A percentile compares a stretch with the other conserved stretches of the same genome.
Conservation (phyloP, 2,113 vertebrate genomes). For the Polypterus senegalus region DNA sequence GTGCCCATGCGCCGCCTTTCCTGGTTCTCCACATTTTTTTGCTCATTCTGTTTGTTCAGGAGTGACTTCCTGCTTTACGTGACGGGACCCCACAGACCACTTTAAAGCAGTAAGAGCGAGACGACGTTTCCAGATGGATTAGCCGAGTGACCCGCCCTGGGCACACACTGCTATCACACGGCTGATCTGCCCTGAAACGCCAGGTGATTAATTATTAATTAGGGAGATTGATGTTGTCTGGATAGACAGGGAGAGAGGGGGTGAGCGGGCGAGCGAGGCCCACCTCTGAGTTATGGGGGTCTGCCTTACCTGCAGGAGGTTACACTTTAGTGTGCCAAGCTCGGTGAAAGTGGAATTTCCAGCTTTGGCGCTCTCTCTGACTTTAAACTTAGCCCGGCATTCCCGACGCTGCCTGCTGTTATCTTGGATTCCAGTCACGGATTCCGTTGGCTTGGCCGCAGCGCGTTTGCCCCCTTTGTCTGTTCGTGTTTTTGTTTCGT, state of each 20-base stretch:
- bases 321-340: not conserved
- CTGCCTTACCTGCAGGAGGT: not conserved
- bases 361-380: not conserved
- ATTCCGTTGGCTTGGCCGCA: not conserved
- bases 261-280: not conserved
- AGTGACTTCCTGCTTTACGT: constrained; percentile 38
- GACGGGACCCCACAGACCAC: constrained; percentile 39
- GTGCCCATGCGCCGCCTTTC: not conserved
- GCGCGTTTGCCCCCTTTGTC: not conserved
- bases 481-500: not conserved
- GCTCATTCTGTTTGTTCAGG: constrained; percentile 6
- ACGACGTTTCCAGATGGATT: constrained; percentile 29
- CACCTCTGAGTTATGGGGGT: not conserved
- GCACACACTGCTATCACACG: constrained; percentile 42
- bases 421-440: not conserved
- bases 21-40: not conserved
- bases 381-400: not conserved
- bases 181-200: constrained; percentile 48
- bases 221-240: constrained; percentile 42
- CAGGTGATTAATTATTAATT: constrained; percentile 50
- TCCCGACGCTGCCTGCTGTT: not conserved
- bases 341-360: not conserved
- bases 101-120: constrained; percentile 21
- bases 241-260: constrained; percentile 19
- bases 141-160: constrained; percentile 44